Conservation (phyloP, 2,113 vertebrate species). For the Phalacrocorax aristotelis region DNA sequence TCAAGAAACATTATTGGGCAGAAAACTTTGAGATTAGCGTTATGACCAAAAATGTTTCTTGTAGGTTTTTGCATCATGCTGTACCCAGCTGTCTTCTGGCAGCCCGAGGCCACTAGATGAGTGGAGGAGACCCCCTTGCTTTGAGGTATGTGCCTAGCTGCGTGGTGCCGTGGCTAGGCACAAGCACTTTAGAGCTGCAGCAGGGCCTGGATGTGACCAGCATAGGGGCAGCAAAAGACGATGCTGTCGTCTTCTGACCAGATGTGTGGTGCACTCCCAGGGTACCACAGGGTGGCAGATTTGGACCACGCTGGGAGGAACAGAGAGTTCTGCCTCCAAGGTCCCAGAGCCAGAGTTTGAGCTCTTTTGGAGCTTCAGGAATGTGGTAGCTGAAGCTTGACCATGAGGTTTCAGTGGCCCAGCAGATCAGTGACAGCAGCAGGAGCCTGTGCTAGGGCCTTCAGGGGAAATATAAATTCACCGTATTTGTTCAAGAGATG, state of each 20-base stretch:
- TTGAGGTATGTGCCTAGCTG: background rate
- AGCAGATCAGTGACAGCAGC: background rate
- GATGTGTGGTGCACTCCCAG: background rate
- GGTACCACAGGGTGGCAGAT: background rate
- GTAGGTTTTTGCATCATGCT: too few relatives aligned
- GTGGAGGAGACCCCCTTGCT: background rate
- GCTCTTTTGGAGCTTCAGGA: background rate
- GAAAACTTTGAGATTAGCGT: too few relatives aligned
- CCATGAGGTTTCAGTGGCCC: background rate
- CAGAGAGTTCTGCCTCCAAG: background rate
- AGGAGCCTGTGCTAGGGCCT: background rate
- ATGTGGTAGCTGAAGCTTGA: background rate
- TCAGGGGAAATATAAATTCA: background rate
- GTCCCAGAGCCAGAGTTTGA: background rate
- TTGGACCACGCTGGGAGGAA: background rate
- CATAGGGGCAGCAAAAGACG: background rate
- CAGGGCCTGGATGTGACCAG: background rate
- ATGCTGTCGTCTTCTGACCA: background rate
- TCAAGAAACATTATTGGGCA: too few relatives aligned
- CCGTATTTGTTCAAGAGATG: background rate
- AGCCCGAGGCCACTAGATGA: background rate
- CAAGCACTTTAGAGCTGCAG: background rate
- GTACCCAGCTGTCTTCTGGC: background rate
- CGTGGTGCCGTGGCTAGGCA: background rate
- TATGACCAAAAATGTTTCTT: too few relatives aligned